Base-by-base conservation (phyloP, 2,113 vertebrate species). In the Cochlearius cochlearius region DNA sequence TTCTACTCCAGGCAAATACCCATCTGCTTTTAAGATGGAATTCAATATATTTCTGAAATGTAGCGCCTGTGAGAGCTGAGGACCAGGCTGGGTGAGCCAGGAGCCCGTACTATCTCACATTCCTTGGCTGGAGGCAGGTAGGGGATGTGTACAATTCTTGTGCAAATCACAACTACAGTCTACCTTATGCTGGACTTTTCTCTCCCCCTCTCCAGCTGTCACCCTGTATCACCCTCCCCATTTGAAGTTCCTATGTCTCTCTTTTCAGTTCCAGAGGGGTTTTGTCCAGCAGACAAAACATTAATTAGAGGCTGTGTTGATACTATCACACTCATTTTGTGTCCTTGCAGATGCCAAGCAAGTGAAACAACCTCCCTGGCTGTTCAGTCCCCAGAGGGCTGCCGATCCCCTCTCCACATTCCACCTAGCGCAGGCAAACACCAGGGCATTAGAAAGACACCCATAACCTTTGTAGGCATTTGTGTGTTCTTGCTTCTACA, bases 31-130 rank as follows among this genome's bases (percentile, higher is more conserved):
- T 87, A 95, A 87, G 66, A 90, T 86, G 96, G 96, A 96, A 97
- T 96, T 96, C 92, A 92, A 93, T 88, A 58, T 58, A 96, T 97
- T 96, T 88, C 77, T 93, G 93, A 94, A 94, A 96, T 93, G 93
- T 74, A 72, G 84, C 1, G 16, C 84, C 77, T 96, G 66, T 1
- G 7, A 91, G 93, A 93, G 88, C 29, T 60, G 71, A 87, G 58
- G 62, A 91, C 77, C 58, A 69, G 69, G 23, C 43, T 91, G 87
- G n/a, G 77, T 92, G 66, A 96, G 47, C 62, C 73, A 49, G 39
- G 81, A 79, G 30, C 56, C 36, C 21, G 0, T 53, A 23, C n/a
- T 85, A 41, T 88, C 81, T 96, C 74, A 76, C 94, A 93, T 94
- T 96, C 85, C 74, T 90, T 11, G 3, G 15, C 71, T 94, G 68